Percentiles rank a stretch among this genome's conserved stretches.
phyloP scores from a whole-genome alignment of 1,140 invertebrate genomes.

The Drosophila navojoa region DNA sequence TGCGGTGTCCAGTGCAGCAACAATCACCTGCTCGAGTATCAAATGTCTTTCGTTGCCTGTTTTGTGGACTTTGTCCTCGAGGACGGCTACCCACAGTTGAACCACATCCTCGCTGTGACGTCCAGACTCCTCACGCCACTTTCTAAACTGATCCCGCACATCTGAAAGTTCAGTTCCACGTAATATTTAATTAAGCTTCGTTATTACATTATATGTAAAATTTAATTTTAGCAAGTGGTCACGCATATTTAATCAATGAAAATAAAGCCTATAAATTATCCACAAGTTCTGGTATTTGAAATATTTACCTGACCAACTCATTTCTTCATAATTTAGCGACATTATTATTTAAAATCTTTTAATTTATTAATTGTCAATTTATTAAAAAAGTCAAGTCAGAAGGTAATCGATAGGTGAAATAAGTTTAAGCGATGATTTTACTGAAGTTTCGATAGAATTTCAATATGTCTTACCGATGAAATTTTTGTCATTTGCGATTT shows the following conservation, averaged over 20 bases:
- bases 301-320: constrained; percentile 85
- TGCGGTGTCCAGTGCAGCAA: constrained; percentile 96
- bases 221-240: constrained; percentile 1
- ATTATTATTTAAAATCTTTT: constrained; percentile 71
- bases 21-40: constrained; percentile 96
- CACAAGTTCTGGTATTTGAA: background rate
- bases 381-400: constrained; percentile 15
- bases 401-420: constrained; percentile 22
- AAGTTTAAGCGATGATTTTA: background rate
- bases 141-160: constrained; percentile 91
- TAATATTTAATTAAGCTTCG: background rate
- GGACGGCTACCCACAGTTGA: constrained; percentile 91
- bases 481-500: background rate
- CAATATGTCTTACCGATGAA: no score
- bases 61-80: constrained; percentile 90
- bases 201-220: constrained; percentile 8
- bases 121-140: constrained; percentile 96
- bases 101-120: constrained; percentile 94
- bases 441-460: background rate
- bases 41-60: constrained; percentile 94
- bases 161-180: constrained; percentile 86
- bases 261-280: background rate
- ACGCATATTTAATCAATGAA: constrained; percentile 10
- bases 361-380: constrained; percentile 51
- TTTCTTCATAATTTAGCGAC: constrained; percentile 84